Conservation (phyloP, 1,140 invertebrate species). For the Drosophila suzukii region DNA sequence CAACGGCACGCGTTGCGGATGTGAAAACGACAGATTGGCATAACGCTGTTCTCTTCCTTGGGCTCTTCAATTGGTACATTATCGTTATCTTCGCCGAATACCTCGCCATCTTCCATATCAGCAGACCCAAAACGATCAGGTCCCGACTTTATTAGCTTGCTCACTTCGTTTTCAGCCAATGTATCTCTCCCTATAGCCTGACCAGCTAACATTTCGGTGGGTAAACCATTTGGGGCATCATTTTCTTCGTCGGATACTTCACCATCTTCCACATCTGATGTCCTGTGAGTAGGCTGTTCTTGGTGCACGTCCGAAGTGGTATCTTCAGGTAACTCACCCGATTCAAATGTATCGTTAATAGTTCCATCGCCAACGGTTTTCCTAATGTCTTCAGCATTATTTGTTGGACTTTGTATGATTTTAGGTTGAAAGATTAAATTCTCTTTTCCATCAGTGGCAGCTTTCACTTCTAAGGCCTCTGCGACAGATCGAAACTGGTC, state of each 20-base stretch:
- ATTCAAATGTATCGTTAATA: neutral
- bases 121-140: neutral
- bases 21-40: conserved; percentile 45
- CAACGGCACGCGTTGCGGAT: conserved; percentile 31
- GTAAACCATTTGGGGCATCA: neutral
- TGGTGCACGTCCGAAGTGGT: neutral
- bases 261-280: conserved; percentile 45
- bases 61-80: neutral
- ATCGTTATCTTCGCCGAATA: conserved; percentile 5
- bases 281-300: neutral
- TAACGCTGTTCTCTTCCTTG: neutral
- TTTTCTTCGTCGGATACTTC: conserved; percentile 29
- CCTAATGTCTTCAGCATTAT: neutral
- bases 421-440: too few relatives aligned
- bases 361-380: neutral
- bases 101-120: conserved; percentile 51
- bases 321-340: neutral
- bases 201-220: conserved; percentile 12
- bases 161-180: neutral
- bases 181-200: too few relatives aligned
- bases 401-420: neutral
- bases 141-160: neutral
- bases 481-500: neutral
- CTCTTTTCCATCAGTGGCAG: too few relatives aligned
- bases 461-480: neutral